These are phyloP conservation scores for Pomacea maculata DNA, from an alignment of 1,140 invertebrate genomes.

Conservation along the genomic window DNA sequence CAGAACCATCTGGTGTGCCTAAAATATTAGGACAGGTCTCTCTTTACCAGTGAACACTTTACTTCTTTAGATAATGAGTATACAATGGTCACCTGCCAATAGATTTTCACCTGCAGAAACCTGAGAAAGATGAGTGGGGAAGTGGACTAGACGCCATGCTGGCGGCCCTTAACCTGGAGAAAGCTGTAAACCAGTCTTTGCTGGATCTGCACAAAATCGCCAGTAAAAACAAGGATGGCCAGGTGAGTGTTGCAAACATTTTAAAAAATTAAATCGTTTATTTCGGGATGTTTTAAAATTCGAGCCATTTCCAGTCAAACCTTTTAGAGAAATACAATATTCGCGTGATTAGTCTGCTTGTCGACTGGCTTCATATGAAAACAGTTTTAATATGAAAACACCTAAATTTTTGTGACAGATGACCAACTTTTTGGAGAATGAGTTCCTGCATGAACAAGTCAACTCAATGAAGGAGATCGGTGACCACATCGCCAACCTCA, in stretches of 20 bases:
- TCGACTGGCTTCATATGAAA: background rate
- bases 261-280: background rate
- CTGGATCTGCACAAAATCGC: slow-evolving; percentile 77
- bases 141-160: slow-evolving; percentile 75
- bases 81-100: too few species aligned
- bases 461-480: slow-evolving; percentile 72
- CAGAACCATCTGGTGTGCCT: too few species aligned
- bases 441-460: slow-evolving; percentile 73
- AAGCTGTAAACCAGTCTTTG: slow-evolving; percentile 80
- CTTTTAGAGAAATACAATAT: too few species aligned
- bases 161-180: slow-evolving; percentile 79
- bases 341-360: too few species aligned
- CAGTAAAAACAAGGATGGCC: slow-evolving; percentile 71
- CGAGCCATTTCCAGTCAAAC: too few species aligned
- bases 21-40: too few species aligned
- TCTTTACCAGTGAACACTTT: too few species aligned
- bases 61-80: too few species aligned
- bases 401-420: slow-evolving; percentile 54
- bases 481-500: slow-evolving; percentile 71
- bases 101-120: slow-evolving; percentile 63
- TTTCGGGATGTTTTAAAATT: too few species aligned
- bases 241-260: slow-evolving; percentile 57
- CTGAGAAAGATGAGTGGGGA: slow-evolving; percentile 73
- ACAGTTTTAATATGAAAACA: background rate
- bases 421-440: slow-evolving; percentile 71